Percentiles rank a stretch among this genome's conserved stretches.
Conservation (phyloP, 2,797 vertebrate species). For the Spondyliosoma cantharus region DNA sequence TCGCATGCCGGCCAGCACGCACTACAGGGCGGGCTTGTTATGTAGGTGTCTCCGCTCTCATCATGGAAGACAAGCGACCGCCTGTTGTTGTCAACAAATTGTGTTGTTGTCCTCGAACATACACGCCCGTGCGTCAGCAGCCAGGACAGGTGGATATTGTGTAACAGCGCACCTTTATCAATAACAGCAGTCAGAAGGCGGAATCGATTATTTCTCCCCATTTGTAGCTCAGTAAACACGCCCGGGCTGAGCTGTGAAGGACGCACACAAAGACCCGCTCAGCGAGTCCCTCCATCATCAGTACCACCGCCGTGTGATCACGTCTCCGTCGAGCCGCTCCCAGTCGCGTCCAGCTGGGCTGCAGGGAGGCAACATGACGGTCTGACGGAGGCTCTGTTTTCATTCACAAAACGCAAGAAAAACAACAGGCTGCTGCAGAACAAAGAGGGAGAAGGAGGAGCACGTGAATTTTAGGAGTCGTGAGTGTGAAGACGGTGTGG, state of each 20-base stretch:
- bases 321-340: conserved; percentile 60
- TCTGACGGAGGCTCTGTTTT: not conserved
- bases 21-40: conserved; percentile 39
- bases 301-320: conserved; percentile 45
- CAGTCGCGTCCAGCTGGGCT: conserved; percentile 21
- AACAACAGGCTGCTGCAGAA: not conserved
- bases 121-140: not conserved
- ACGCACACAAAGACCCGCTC: conserved; percentile 16
- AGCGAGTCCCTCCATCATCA: conserved; percentile 43
- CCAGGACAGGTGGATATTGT: conserved; percentile 26
- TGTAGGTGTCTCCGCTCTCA: conserved; percentile 33
- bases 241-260: not conserved
- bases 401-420: not conserved
- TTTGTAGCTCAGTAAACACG: not conserved
- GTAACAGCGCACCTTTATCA: not conserved
- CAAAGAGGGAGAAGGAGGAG: not conserved
- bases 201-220: not conserved
- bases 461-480: conserved; percentile 16
- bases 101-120: conserved; percentile 25
- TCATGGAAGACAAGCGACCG: conserved; percentile 46
- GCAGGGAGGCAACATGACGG: conserved; percentile 5
- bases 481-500: not conserved
- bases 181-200: not conserved
- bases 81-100: conserved; percentile 70
- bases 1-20: conserved; percentile 57